These are phyloP conservation scores for Eilema sororculum DNA, from an alignment of 2,888 invertebrate genomes.

Conservation along the genomic window DNA sequence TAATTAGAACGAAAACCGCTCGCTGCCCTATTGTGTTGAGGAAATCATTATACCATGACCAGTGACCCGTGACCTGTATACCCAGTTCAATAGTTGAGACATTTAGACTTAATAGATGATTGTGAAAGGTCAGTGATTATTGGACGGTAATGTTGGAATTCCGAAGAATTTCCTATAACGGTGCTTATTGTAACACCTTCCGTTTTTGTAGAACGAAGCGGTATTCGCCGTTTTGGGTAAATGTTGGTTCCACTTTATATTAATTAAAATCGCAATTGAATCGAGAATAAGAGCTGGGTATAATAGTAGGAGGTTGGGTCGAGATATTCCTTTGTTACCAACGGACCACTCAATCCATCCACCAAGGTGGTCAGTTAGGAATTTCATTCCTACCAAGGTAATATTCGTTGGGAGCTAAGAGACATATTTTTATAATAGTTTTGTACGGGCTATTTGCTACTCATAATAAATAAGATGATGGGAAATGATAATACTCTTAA, in stretches of 20 bases:
- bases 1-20: conserved; percentile 66
- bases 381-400: too few species aligned
- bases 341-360: too few species aligned
- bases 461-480: too few species aligned
- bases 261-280: conserved; percentile 29
- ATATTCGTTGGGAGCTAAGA: background rate
- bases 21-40: conserved; percentile 52
- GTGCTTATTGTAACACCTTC: conserved; percentile 46
- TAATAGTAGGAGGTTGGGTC: background rate
- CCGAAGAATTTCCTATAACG: conserved; percentile 46
- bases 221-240: conserved; percentile 31
- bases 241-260: conserved; percentile 24
- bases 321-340: background rate
- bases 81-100: conserved; percentile 19
- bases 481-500: too few species aligned
- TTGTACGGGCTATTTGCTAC: too few species aligned
- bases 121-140: conserved; percentile 28
- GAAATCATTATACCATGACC: conserved; percentile 52
- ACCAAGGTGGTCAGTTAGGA: too few species aligned
- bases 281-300: background rate
- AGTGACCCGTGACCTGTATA: conserved; percentile 33
- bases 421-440: too few species aligned
- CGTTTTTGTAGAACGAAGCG: conserved; percentile 39
- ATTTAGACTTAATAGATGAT: conserved; percentile 20
- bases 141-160: conserved; percentile 39